A percentile compares a stretch with the other conserved stretches of the same genome.
These are phyloP conservation scores for Corythucha ciliata DNA, from an alignment of 2,888 invertebrate species.

Conservation along the genomic window DNA sequence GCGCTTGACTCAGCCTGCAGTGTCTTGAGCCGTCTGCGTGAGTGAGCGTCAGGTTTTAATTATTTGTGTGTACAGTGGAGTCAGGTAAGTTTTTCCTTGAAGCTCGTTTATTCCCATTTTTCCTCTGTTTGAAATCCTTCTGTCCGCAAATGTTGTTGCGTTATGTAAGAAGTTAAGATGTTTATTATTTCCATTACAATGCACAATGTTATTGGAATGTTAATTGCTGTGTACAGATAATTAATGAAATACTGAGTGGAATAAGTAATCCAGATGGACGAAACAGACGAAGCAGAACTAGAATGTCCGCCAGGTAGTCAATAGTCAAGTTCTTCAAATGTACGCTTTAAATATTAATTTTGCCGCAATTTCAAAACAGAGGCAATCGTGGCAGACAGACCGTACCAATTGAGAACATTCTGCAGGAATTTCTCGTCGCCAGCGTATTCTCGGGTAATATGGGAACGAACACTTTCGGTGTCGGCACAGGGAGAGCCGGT, in stretches of 20 bases:
- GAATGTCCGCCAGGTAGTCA: constrained; percentile 23
- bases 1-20: too few relatives aligned
- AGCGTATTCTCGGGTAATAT: constrained; percentile 27
- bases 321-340: too few relatives aligned
- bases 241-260: constrained; percentile 33
- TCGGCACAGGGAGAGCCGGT: constrained; percentile 37
- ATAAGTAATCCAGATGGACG: constrained; percentile 27
- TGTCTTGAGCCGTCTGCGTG: too few relatives aligned
- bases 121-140: too few relatives aligned
- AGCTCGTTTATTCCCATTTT: too few relatives aligned
- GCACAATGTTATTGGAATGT: not conserved
- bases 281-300: constrained; percentile 26
- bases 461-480: constrained; percentile 37
- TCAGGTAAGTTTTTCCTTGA: too few relatives aligned
- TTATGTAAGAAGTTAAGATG: too few relatives aligned
- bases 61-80: too few relatives aligned
- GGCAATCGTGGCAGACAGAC: constrained; percentile 36
- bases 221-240: constrained; percentile 30
- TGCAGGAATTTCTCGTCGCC: constrained; percentile 47
- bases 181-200: not conserved
- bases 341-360: too few relatives aligned
- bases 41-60: too few relatives aligned
- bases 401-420: constrained; percentile 46
- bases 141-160: too few relatives aligned
- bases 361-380: too few relatives aligned